Evolutionary conservation across 2,888 invertebrate genomes (phyloP).

Genomic region (Conomelus anceps): DNA sequence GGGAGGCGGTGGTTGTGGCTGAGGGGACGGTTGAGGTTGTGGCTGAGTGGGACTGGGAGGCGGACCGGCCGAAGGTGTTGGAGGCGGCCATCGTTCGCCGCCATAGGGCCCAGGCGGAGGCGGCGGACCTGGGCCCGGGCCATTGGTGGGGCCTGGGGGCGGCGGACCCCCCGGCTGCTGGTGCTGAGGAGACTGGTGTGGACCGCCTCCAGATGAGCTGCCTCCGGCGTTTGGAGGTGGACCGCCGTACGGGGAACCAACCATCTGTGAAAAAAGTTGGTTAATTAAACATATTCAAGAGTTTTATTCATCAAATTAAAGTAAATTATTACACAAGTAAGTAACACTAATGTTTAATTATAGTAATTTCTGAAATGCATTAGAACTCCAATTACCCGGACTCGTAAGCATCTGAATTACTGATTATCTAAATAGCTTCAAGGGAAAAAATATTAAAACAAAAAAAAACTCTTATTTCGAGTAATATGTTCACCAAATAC

Average conservation of each 20-base stretch:
- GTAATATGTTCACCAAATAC: too few species aligned
- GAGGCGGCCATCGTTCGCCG: conserved; percentile 17
- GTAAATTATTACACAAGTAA: too few species aligned
- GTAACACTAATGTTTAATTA: too few species aligned
- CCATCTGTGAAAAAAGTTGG: background rate
- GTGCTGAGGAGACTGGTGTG: conserved; percentile 48
- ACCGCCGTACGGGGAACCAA: background rate
- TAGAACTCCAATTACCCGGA: too few species aligned
- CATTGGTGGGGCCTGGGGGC: conserved; percentile 32
- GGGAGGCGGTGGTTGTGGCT: conserved; percentile 44
- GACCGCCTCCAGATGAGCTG: conserved; percentile 26
- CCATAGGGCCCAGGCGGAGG: conserved; percentile 38
- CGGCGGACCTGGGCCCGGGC: conserved; percentile 50
- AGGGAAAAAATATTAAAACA: too few species aligned
- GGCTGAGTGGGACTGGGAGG: conserved; percentile 27
- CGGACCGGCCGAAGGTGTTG: conserved; percentile 28
- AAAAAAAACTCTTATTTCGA: too few species aligned
- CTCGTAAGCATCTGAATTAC: too few species aligned
- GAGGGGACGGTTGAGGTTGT: conserved; percentile 31
- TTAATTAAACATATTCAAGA: too few species aligned
- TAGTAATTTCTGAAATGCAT: too few species aligned
- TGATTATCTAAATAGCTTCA: too few species aligned
- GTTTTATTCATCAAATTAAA: too few species aligned
- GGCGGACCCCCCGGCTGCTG: conserved; percentile 41
- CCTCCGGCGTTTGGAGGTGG: background rate